Conservation (phyloP, 1,140 invertebrate genomes). For the Drosophila orosa region DNA sequence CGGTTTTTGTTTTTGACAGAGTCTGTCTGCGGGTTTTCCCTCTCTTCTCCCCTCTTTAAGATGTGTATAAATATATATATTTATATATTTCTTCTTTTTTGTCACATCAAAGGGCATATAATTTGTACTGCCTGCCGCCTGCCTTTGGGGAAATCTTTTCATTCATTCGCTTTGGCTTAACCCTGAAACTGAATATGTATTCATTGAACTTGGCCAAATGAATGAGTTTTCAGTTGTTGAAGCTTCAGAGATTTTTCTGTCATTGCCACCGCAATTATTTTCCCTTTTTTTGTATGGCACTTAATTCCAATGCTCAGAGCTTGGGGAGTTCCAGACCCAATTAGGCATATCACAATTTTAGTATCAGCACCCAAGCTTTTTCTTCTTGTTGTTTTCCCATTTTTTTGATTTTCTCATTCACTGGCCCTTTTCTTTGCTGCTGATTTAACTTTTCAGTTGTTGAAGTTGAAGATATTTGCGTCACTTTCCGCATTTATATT, state of each 20-base stretch:
- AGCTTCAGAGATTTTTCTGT: constrained; percentile 8
- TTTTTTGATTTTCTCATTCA: not conserved
- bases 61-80: constrained; percentile 16
- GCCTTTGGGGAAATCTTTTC: constrained; percentile 13
- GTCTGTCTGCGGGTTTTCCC: constrained; percentile 28
- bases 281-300: not conserved
- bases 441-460: constrained; percentile 9
- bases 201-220: constrained; percentile 12
- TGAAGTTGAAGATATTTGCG: constrained; percentile 2
- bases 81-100: constrained; percentile 30
- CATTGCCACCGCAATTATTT: constrained; percentile 20
- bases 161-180: not conserved
- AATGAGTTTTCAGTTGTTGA: constrained; percentile 9
- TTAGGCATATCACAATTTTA: constrained; percentile 8
- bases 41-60: constrained; percentile 11
- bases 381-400: not conserved
- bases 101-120: constrained; percentile 49
- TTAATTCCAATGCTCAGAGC: not conserved
- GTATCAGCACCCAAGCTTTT: not conserved
- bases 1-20: constrained; percentile 52
- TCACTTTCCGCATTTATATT: not conserved
- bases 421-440: not conserved
- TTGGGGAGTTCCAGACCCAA: constrained; percentile 12
- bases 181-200: constrained; percentile 3
- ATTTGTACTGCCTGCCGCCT: constrained; percentile 12